Conservation (phyloP, 2,888 invertebrate genomes). For the Aphidoletes aphidimyza region DNA sequence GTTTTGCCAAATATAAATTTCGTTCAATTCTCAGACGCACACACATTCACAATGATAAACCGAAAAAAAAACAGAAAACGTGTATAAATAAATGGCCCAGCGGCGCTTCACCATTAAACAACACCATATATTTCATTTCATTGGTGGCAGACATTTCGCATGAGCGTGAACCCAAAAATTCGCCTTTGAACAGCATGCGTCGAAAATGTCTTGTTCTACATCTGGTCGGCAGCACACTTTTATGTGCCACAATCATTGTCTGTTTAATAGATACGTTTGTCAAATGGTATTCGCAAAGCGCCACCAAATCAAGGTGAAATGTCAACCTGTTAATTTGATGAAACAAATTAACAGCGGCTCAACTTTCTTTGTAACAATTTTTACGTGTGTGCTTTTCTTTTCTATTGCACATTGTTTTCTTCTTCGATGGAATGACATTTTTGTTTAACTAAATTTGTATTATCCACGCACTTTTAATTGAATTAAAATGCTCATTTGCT, state of each 20-base stretch:
- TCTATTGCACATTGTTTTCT: too few relatives aligned
- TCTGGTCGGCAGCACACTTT: neutral
- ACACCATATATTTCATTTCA: neutral
- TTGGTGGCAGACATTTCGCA: neutral
- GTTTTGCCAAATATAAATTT: neutral
- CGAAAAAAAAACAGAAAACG: neutral
- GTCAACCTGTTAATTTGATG: constrained; percentile 22
- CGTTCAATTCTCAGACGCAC: too few relatives aligned
- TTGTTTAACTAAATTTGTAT: too few relatives aligned
- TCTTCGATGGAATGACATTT: too few relatives aligned
- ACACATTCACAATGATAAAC: neutral
- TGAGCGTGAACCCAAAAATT: constrained; percentile 47
- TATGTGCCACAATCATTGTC: neutral
- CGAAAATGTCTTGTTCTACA: constrained; percentile 38
- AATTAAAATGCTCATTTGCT: too few relatives aligned
- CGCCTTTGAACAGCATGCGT: constrained; percentile 16
- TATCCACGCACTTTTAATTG: too few relatives aligned
- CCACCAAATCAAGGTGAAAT: constrained; percentile 16
- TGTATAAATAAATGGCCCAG: neutral
- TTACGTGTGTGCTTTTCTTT: too few relatives aligned
- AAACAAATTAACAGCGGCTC: neutral
- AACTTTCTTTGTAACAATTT: neutral
- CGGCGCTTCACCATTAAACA: neutral
- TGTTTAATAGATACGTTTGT: neutral
- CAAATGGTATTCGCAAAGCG: neutral